Base-by-base conservation (phyloP, 2,113 vertebrate species). In the Phyllostomus discolor region DNA sequence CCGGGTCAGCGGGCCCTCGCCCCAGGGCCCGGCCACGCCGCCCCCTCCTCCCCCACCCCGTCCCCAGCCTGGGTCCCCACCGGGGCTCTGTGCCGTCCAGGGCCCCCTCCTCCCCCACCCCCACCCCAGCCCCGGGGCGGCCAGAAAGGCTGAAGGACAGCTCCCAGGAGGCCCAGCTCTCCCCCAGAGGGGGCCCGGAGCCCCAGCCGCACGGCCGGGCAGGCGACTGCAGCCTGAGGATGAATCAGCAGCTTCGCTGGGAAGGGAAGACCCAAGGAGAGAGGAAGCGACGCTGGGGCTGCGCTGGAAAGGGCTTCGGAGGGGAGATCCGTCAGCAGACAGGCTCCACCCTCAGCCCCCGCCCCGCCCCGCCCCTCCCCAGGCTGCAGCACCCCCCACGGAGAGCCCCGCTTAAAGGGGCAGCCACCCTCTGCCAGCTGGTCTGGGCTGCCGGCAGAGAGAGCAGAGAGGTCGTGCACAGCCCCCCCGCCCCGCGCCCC, bases 401-500 rank as follows among this genome's bases (percentile, higher is more conserved):
- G 85, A 90, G 92, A 85, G 48, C 15, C 62, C 2, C 7, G 38
- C 41, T 98, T 98, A 98, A 98, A 97, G 97, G 90, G 19, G 62
- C 97, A 93, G 97, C 33, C 0, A 26, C 79, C 66, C 24, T 16
- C 16, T 5, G 41, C 88, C 75, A 33, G 28, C 31, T 0, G n/a
- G 66, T 5, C 72, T 57, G 1, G 0, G 48, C 26, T 0, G 48
- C 64, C 14, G 38, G 19, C 66, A 48, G 70, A 10, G 70, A 10
- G n/a, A 15, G 14, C 64, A 17, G 64, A 35, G 24, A 72, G 6
- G 69, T 1, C 12, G 0, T 4, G 67, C 41, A 15, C 50, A 14
- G n/a, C 41, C 24, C 7, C 7, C 67, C 90, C 52, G 22, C 24
- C 84, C 79, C 43, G 2, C 24, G 1, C 0, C 69, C 69, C 5